Evolutionary conservation across 2,888 invertebrate species (phyloP), one percentile per base, ranked within the genome.

Genomic region (Catocala nupta): DNA sequence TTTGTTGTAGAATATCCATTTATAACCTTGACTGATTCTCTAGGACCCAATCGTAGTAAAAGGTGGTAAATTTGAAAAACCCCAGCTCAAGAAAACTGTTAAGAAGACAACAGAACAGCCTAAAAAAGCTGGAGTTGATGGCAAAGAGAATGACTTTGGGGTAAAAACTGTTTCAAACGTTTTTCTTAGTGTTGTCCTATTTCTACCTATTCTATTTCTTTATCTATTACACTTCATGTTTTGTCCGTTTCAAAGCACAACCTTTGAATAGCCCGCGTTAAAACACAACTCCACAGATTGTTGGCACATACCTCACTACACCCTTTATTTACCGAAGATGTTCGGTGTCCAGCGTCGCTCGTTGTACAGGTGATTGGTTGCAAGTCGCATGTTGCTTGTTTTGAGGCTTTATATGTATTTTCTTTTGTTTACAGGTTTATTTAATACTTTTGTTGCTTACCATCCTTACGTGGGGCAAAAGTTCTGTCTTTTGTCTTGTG

Each of bases 41-140:
- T 93, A 94, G 94, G 93, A 88, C 73, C 93, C 91, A 82, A 83
- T 93, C 83, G 77, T 86, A 76, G 89, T 90, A 81, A 90, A 90
- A 80, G 92, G 86, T 81, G 93, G 93, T 87, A 94, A 87, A 90
- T 93, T 94, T 70, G 92, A 93, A 86, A 88, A 86, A 68, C 94
- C 94, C 71, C 88, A 91, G 73, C 91, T 93, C 75, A 94, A 92
- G 91, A 94, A 91, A 92, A 89, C 86, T 75, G 83, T 83, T 71
- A 93, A 88, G 90, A 92, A 89, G 83, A 81, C 86, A 63, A 82
- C 85, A 75, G 90, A 90, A 70, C 86, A 90, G 78, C 85, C 90
- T 70, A 91, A 92, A 85, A 89, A 86, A 74, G 88, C 90, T 70
- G 81, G 78, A 62, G 66, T 82, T 71, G 85, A 78, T 73, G 75